Evolutionary conservation across 2,797 vertebrate species (phyloP), one percentile per base, ranked within the genome.

Genomic region (Pseudomugil tenellus): DNA sequence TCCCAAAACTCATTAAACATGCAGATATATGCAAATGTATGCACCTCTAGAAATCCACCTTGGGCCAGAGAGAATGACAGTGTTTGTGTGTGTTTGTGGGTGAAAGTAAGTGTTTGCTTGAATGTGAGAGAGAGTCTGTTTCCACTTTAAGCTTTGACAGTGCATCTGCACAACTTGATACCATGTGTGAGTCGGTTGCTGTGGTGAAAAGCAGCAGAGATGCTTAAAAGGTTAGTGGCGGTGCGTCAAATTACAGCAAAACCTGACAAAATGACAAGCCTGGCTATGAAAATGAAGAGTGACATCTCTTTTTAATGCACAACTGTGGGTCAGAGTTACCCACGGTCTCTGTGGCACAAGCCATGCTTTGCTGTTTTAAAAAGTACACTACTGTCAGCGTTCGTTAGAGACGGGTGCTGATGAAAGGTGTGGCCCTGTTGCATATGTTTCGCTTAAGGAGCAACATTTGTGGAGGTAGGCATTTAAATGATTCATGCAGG

Each of bases 31-130:
- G 91, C 88, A 93, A 93, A 94, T 92, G 69, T 91, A 94, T 94
- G 90, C 92, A 94, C 91, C 91, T 93, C 90, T 90, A 92, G 86
- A 92, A 92, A 91, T 92, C 89, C 90, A 94, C 92, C 90, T 93
- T 92, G 90, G 92, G 93, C 92, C 90, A 93, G 64, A 89, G 86
- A 84, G 92, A 76, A 85, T 74, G 77, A 72, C 79, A 32, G 77
- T 64, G 72, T 73, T 68, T 67, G 71, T 78, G 67, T 69, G 67
- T 75, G 62, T 63, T 54, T 56, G 51, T 69, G 52, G 63, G 67
- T 60, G 48, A 82, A 74, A 73, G 70, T 67, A 74, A 71, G 81
- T 64, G 28, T 72, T 80, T 72, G 75, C 80, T 67, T 64, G 76
- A 58, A 48, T 66, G 54, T 72, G 72, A 6, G 4, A 57, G 64